Base-by-base conservation (phyloP, 1,140 invertebrate species). In the Cyphomyrmex costatus region DNA sequence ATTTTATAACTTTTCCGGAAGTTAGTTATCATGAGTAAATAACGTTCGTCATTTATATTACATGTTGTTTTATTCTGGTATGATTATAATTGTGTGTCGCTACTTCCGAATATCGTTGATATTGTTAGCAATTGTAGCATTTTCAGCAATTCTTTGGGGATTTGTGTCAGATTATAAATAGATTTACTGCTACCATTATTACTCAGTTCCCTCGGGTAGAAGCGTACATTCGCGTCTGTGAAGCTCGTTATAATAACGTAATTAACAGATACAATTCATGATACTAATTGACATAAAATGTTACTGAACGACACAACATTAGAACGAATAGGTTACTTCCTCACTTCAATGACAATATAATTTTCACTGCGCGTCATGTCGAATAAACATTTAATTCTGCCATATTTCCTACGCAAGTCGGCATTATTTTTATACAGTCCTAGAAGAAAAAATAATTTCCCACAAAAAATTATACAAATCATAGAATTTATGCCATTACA, bases 231-330 rank as follows among this genome's bases (percentile, higher is more conserved):
- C 53, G 36, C 10, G 21, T 68, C 21, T n/a, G n/a, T 33, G 10
- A 58, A 80, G 21, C 49, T 80, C 33, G 49, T 80, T 80, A 42
- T 14, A 80, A 53, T 70, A 56, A 80, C 36, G 65, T 56, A 80
- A 80, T 80, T 70, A 80, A 80, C 63, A 56, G 46, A 68, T 56
- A 68, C 63, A 56, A 80, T 58, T 56, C 63, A 68, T 21, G 49
- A 80, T 80, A 65, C 21, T 68, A 68, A 68, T 68, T 56, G 46
- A 63, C 70, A 76, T 65, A 58, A 84, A 84, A 84, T 61, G 56
- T 76, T 76, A 58, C 51, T 83, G 19, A 73, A 60, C 24, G 7
- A 74, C 58, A 74, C 42, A 8, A 46, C 36, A 60, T 71, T 49
- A 60, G 42, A 49, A 63, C 12, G 30, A 56, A 76, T 49, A 63